phyloP scores from a whole-genome alignment of 2,113 vertebrate species.

The Thunnus thynnus region DNA sequence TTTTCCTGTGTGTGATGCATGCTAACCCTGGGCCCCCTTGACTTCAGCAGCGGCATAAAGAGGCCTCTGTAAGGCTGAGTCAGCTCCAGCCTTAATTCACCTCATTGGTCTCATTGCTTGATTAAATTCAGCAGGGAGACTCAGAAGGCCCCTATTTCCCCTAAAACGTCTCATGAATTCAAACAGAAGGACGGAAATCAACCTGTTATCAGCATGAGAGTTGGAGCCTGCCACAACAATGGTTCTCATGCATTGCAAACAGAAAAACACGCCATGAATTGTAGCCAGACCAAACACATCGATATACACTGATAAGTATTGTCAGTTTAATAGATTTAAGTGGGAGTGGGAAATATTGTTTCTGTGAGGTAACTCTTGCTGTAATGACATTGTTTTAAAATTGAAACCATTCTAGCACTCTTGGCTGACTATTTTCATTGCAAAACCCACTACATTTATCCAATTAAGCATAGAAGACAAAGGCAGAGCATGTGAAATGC shows the following conservation, averaged over 20 bases:
- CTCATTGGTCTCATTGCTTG: conserved; percentile 76
- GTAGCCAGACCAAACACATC: conserved; percentile 40
- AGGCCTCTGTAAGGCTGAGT: conserved; percentile 76
- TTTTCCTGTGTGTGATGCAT: conserved; percentile 82
- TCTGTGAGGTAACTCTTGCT: conserved; percentile 54
- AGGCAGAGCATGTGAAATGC: conserved; percentile 53
- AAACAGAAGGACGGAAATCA: conserved; percentile 47
- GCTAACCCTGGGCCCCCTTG: conserved; percentile 70
- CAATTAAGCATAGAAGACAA: conserved; percentile 51
- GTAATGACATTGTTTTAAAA: conserved; percentile 49
- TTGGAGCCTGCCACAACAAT: conserved; percentile 31
- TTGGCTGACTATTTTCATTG: conserved; percentile 32
- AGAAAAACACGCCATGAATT: conserved; percentile 34
- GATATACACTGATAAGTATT: conserved; percentile 34
- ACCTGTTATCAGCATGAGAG: conserved; percentile 45
- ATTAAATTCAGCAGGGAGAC: conserved; percentile 72
- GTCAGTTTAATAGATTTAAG: conserved; percentile 50
- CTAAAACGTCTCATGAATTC: conserved; percentile 30
- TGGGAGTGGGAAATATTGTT: conserved; percentile 54
- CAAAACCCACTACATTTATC: conserved; percentile 44
- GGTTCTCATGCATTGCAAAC: conserved; percentile 4
- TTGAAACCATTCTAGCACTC: conserved; percentile 56
- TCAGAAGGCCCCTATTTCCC: conserved; percentile 19
- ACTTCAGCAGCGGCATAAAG: conserved; percentile 74
- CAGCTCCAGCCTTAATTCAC: conserved; percentile 72